Base-by-base conservation (phyloP, 1,140 invertebrate genomes). In the Drosophila nannoptera region DNA sequence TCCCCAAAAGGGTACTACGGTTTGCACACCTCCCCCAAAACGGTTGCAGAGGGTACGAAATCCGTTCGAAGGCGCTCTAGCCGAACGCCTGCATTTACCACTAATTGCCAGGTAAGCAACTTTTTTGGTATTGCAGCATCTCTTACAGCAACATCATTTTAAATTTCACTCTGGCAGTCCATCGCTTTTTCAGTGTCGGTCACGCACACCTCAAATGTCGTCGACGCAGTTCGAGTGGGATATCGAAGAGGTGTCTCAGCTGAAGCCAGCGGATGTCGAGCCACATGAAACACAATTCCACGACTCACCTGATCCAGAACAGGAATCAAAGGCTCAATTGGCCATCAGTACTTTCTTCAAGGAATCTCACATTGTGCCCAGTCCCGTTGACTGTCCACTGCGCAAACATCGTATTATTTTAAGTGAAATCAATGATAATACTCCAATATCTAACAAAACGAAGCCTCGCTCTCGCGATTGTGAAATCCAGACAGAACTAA, bases 341-440 rank as follows among this genome's bases (percentile, higher is more conserved):
- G 91, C 91, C 5, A 92, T 92, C 14, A 88, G 89, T 69, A 86
- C 88, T 9, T 92, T 91, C 64, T 92, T 92, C 56, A 90, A 87
- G 58, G 83, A 91, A 46, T 90, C 91, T 63, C 80, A 91, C 69
- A 91, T 91, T 46, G 90, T 91, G 63, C 91, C 91, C 1, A 92
- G 92, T 69, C 92, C 92, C 0, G 78, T 88, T 16, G 87, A 89
- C 31, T 89, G 89, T 63, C 81, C 83, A 0, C 50, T 89, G 35
- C 70, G 88, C 7, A 87, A 76, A 40, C 83, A 88, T 5, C 87
- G 88, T 29, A 89, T 90, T n/a, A 69, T 88, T 8, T 46, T 89
- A 0, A 70, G 72, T 6, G 70, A 77, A 50, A 56, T 65, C 8
- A 74, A 77, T 65, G 73, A 75, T 4, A 75, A 75, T 22, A 89